phyloP scores from a whole-genome alignment of 2,113 vertebrate genomes.

The Indri indri region DNA sequence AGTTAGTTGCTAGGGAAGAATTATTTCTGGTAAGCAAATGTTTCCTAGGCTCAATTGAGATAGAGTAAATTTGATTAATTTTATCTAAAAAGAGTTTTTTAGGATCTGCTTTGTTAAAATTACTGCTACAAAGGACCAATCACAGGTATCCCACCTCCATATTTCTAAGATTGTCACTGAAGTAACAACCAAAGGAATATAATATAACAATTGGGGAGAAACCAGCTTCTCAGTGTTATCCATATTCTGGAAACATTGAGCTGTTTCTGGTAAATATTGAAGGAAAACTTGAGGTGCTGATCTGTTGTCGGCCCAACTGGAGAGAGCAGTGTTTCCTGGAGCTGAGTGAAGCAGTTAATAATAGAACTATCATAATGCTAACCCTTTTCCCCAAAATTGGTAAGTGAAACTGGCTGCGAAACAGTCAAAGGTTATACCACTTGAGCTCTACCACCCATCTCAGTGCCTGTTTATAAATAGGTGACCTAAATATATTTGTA shows the following conservation, averaged over 20 bases:
- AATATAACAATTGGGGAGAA: background rate
- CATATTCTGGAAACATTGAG: background rate
- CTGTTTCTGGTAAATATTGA: background rate
- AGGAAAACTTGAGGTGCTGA: background rate
- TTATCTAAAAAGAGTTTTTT: background rate
- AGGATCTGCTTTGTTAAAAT: background rate
- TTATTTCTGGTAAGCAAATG: background rate
- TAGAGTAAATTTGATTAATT: background rate
- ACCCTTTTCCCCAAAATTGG: too few relatives aligned
- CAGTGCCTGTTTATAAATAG: background rate
- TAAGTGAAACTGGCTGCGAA: background rate
- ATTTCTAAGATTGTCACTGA: background rate
- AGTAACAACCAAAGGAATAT: background rate
- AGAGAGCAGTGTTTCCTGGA: background rate
- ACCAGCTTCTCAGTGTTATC: background rate
- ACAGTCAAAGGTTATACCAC: background rate
- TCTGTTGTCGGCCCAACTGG: background rate
- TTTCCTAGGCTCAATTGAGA: background rate
- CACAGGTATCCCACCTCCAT: background rate
- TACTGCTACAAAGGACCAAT: background rate
- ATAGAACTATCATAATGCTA: background rate
- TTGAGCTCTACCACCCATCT: background rate
- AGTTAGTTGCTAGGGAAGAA: slow-evolving; percentile 1
- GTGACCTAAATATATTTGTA: background rate
- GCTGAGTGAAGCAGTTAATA: background rate